Percentiles rank a stretch among this genome's conserved stretches.
Conservation (phyloP, 1,140 invertebrate species). For the Ridgeia piscesae region DNA sequence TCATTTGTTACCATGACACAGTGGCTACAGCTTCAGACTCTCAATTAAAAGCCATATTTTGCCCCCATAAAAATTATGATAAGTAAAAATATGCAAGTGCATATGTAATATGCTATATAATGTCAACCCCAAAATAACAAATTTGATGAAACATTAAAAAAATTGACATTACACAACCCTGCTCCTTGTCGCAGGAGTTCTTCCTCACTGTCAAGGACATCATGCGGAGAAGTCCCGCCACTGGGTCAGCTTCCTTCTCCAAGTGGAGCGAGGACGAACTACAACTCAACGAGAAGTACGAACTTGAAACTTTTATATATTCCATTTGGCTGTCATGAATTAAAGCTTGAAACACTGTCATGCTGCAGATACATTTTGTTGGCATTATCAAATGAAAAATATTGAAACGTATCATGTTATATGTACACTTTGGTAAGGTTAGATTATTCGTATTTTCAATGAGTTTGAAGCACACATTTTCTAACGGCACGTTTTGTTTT, state of each 20-base stretch:
- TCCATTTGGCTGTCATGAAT: not conserved
- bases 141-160: too few relatives aligned
- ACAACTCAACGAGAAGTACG: constrained; percentile 55
- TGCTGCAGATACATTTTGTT: too few relatives aligned
- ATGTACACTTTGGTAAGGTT: not conserved
- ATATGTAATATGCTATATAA: too few relatives aligned
- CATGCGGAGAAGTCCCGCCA: constrained; percentile 63
- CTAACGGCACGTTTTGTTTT: not conserved
- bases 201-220: constrained; percentile 92
- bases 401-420: too few relatives aligned
- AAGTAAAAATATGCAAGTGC: too few relatives aligned
- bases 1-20: too few relatives aligned
- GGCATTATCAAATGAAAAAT: too few relatives aligned
- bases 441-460: not conserved
- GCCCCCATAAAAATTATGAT: too few relatives aligned
- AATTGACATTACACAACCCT: not conserved
- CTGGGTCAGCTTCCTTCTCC: constrained; percentile 50
- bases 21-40: too few relatives aligned
- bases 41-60: too few relatives aligned
- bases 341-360: too few relatives aligned
- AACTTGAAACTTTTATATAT: constrained; percentile 23
- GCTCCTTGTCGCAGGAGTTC: constrained; percentile 76
- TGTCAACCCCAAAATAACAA: too few relatives aligned
- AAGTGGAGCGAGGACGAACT: constrained; percentile 60
- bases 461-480: not conserved